Conservation (phyloP, 2,888 invertebrate species). For the Limnephilus auricula region DNA sequence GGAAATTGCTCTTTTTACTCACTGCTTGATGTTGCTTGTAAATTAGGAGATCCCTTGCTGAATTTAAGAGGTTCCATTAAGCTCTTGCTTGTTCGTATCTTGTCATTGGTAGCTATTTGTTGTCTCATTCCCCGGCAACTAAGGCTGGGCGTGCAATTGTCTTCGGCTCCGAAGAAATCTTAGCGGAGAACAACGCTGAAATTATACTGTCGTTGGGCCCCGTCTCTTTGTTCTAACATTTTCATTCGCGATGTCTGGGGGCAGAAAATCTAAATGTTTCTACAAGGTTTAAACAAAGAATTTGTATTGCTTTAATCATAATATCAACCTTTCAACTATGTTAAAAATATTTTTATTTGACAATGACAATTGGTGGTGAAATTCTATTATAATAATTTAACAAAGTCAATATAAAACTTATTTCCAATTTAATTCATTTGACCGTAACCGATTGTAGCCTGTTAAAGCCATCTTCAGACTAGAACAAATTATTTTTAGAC, state of each 20-base stretch:
- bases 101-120: constrained; percentile 45
- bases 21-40: constrained; percentile 6
- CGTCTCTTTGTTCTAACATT: constrained; percentile 29
- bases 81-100: constrained; percentile 46
- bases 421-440: too few relatives aligned
- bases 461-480: too few relatives aligned
- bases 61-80: constrained; percentile 29
- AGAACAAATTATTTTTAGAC: too few relatives aligned
- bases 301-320: constrained; percentile 23
- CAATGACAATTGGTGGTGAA: too few relatives aligned
- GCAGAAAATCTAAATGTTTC: constrained; percentile 17
- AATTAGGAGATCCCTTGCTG: constrained; percentile 18
- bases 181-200: constrained; percentile 39
- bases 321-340: not conserved
- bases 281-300: constrained; percentile 12
- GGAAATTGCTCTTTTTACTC: constrained; percentile 4
- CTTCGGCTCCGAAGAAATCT: constrained; percentile 53
- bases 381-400: too few relatives aligned
- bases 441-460: too few relatives aligned
- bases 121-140: constrained; percentile 47
- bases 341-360: too few relatives aligned
- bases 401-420: too few relatives aligned
- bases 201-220: constrained; percentile 46
- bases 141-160: constrained; percentile 54
- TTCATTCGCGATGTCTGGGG: not conserved